Evolutionary conservation across 2,113 vertebrate species (phyloP), one percentile per base, ranked within the genome.

Genomic region (Ageneiosus marmoratus): DNA sequence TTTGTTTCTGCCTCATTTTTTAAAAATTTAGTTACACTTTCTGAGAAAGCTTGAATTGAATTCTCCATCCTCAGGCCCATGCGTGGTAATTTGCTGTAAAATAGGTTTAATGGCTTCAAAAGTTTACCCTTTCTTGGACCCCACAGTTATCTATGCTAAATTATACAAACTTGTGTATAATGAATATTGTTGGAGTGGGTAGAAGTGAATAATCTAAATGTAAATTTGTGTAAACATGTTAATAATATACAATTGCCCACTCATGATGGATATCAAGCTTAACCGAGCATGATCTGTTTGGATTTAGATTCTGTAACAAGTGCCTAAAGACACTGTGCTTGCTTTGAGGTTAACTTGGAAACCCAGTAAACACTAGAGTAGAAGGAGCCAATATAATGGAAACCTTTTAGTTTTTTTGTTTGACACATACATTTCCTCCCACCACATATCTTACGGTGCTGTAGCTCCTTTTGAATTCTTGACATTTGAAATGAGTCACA

Each of bases 161-260:
- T 55, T 53, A 77, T 77, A 32, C 13, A 41, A 41, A 5, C 75
- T 77, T 77, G 75, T 77, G 51, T n/a, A 24, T 77, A 37, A 77
- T 77, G 51, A 55, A 41, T 56, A 41, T 77, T 41, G 20, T 50
- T 41, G 37, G 53, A 53, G 29, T 58, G 32, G 51, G 7, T 58
- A 77, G 56, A 8, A 5, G 53, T 32, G 29, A 75, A 3, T 55
- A 53, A 53, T 53, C 22, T 3, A 37, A 53, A 77, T 56, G 32
- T 37, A 24, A 56, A 56, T 50, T 77, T 56, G 50, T 76, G n/a
- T 27, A 32, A 32, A 29, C 48, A 29, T 4, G 72, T 29, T 51
- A 51, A 32, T 32, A 53, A 50, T 74, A 20, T 74, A 24, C 10
- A 15, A 29, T 74, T 77, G 27, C 32, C 51, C 24, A 32, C 74